These are phyloP conservation scores for Dreissena rostriformis DNA, from an alignment of 1,140 invertebrate genomes.

Conservation along the genomic window DNA sequence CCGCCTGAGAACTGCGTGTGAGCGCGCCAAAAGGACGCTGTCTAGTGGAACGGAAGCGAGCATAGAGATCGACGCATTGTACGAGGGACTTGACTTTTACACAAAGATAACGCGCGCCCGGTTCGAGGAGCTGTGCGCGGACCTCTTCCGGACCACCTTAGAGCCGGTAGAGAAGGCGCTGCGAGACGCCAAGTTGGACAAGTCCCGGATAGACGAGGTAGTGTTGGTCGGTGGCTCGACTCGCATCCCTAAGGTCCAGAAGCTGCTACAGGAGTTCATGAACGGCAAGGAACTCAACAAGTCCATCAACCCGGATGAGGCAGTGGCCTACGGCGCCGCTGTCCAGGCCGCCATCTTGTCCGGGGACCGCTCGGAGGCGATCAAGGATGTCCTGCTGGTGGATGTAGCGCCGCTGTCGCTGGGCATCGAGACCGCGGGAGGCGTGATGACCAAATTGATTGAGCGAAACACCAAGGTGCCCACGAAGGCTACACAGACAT, in stretches of 20 bases:
- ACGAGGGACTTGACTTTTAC: constrained; percentile 98
- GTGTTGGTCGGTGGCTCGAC: constrained; percentile 98
- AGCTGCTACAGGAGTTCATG: constrained; percentile 93
- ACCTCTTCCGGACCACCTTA: constrained; percentile 93
- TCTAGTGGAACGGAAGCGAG: constrained; percentile 95
- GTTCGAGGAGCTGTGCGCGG: constrained; percentile 88
- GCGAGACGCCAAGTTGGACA: constrained; percentile 96
- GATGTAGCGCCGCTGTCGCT: constrained; percentile 79
- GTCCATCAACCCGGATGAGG: constrained; percentile 91
- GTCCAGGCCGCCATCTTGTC: constrained; percentile 83
- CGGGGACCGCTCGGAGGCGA: constrained; percentile 68
- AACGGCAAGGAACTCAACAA: constrained; percentile 98
- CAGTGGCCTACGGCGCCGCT: constrained; percentile 88
- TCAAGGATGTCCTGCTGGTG: constrained; percentile 77
- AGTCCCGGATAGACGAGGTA: constrained; percentile 95
- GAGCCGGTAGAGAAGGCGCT: constrained; percentile 97
- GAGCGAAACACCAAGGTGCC: constrained; percentile 78
- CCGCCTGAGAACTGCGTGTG: constrained; percentile 95
- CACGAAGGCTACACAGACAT: constrained; percentile 74
- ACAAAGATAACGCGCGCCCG: constrained; percentile 95
- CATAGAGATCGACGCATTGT: constrained; percentile 91
- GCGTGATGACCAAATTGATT: constrained; percentile 83
- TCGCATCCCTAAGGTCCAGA: constrained; percentile 98
- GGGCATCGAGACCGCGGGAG: constrained; percentile 84
- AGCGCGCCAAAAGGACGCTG: constrained; percentile 96